These are phyloP conservation scores for Takifugu flavidus DNA, from an alignment of 2,113 vertebrate genomes.

Conservation along the genomic window DNA sequence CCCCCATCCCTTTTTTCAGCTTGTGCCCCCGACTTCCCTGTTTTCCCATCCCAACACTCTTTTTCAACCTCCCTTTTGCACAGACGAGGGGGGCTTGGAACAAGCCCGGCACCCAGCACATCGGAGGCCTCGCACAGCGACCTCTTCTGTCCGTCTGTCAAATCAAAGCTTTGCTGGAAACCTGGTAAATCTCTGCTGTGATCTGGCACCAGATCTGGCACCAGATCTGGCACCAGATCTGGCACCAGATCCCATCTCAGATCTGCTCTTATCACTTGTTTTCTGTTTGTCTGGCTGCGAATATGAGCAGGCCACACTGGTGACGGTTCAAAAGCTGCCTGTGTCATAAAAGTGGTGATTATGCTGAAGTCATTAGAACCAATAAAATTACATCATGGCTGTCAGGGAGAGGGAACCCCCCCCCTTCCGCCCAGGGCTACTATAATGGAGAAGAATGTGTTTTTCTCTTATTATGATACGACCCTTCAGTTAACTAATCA, in stretches of 20 bases:
- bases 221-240: conserved; percentile 37
- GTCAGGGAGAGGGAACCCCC: conserved; percentile 32
- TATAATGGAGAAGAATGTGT: conserved; percentile 57
- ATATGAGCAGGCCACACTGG: conserved; percentile 43
- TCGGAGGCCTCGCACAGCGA: no score
- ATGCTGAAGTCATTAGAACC: conserved; percentile 67
- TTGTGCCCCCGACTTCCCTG: conserved; percentile 63
- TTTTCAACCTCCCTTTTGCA: conserved; percentile 27
- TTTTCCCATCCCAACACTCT: conserved; percentile 4
- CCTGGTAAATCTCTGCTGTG: conserved; percentile 12
- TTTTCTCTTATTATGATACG: conserved; percentile 40
- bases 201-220: conserved; percentile 37
- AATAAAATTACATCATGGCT: conserved; percentile 55
- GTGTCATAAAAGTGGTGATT: conserved; percentile 60
- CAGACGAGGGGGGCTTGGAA: conserved; percentile 10
- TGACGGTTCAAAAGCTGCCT: conserved; percentile 37
- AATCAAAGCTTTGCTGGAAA: conserved; percentile 26
- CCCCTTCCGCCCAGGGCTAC: not conserved
- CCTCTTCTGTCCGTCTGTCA: no score
- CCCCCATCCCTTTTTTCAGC: conserved; percentile 77
- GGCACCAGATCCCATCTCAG: not conserved
- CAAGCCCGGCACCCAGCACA: no score
- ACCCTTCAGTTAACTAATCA: conserved; percentile 43
- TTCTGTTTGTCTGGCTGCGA: not conserved
- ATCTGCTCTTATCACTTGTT: no score